Percentiles rank a stretch among this genome's conserved stretches.
phyloP scores from a whole-genome alignment of 2,113 vertebrate genomes.

The Vulpes lagopus region DNA sequence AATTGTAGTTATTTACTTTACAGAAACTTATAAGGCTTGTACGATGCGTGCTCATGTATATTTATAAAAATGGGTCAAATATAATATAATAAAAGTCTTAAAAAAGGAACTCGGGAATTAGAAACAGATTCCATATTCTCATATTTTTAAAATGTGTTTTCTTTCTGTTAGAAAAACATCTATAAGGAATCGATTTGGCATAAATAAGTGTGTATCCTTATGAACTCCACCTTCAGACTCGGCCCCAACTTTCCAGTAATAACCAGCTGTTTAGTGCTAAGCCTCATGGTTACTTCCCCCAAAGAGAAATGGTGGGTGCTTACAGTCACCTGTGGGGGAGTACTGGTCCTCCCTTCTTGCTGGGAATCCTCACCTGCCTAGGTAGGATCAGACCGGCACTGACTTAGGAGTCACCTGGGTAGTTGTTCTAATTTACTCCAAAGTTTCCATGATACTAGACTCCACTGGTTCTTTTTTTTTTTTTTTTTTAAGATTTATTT shows the following conservation, averaged over 20 bases:
- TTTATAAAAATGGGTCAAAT: slow-evolving; percentile 68
- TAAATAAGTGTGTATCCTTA: not conserved
- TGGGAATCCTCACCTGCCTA: not conserved
- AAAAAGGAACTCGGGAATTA: slow-evolving; percentile 50
- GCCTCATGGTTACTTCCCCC: not conserved
- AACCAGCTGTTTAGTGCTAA: not conserved
- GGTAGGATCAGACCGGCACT: not conserved
- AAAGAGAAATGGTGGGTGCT: not conserved
- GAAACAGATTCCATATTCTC: slow-evolving; percentile 56
- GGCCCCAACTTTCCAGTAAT: not conserved
- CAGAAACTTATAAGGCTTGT: slow-evolving; percentile 19
- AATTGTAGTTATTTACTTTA: slow-evolving; percentile 53
- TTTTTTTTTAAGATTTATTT: too few species aligned
- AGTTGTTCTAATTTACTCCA: slow-evolving; percentile 4
- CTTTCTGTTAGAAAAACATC: slow-evolving; percentile 44
- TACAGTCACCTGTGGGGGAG: too few species aligned
- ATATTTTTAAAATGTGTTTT: slow-evolving; percentile 46
- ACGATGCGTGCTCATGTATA: not conserved
- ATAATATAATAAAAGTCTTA: slow-evolving; percentile 46
- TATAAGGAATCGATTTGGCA: slow-evolving; percentile 44
- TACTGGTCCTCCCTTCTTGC: not conserved
- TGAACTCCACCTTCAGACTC: not conserved
- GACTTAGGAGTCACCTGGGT: not conserved
- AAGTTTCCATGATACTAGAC: not conserved
- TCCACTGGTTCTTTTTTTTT: not conserved